Evolutionary conservation across 2,888 invertebrate genomes (phyloP).

Genomic region (Drosophila setosimentum): DNA sequence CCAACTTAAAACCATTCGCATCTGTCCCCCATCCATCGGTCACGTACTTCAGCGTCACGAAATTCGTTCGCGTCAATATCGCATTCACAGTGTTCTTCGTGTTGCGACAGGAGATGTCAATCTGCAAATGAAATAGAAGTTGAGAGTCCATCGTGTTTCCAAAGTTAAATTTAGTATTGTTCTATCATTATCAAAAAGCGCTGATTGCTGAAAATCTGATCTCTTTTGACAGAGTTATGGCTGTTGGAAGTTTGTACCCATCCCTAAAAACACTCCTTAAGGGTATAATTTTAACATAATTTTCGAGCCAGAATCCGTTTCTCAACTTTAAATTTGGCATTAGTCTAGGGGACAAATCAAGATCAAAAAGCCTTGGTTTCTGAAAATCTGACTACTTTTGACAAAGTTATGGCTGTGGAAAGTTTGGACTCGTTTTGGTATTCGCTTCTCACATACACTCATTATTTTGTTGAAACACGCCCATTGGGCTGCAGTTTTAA

Average conservation of each 20-base stretch:
- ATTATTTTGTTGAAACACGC: slow-evolving; percentile 20
- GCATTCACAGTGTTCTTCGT: slow-evolving; percentile 95
- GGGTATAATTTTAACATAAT: not conserved
- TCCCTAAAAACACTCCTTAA: not conserved
- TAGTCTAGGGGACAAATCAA: not conserved
- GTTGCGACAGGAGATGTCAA: slow-evolving; percentile 95
- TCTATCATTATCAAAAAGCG: not conserved
- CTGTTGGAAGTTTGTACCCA: not conserved
- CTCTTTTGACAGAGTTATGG: not conserved
- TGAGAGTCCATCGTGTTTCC: not conserved
- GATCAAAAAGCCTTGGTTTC: not conserved
- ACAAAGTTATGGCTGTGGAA: not conserved
- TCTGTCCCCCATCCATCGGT: slow-evolving; percentile 97
- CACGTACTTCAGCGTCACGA: slow-evolving; percentile 96
- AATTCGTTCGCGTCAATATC: slow-evolving; percentile 96
- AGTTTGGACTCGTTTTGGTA: not conserved
- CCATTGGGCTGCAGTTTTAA: slow-evolving; percentile 8
- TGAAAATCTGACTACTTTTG: not conserved
- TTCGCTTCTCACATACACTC: not conserved
- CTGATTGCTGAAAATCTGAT: not conserved
- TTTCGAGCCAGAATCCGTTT: not conserved
- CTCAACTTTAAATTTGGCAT: not conserved
- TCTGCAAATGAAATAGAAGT: slow-evolving; percentile 87
- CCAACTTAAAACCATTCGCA: slow-evolving; percentile 95
- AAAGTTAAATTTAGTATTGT: too few species aligned